These are phyloP conservation scores for Philantomba maxwellii DNA, from an alignment of 2,113 vertebrate genomes.

Conservation along the genomic window DNA sequence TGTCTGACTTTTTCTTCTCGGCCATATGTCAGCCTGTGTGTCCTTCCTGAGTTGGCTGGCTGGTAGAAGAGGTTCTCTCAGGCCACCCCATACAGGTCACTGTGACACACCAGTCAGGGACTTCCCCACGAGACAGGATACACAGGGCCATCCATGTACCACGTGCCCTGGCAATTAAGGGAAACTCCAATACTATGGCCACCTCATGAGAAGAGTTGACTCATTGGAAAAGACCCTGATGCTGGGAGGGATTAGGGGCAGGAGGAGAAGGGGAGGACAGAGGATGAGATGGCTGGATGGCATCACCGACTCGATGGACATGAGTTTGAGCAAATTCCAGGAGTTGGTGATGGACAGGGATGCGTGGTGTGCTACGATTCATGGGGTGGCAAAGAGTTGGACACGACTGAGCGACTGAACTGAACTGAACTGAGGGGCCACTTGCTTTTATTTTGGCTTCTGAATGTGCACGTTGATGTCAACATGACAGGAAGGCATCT, in stretches of 20 bases:
- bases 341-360: no score
- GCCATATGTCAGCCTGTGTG: constrained; percentile 36
- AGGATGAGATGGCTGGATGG: no score
- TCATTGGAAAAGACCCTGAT: no score
- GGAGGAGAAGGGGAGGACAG: no score
- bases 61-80: background rate
- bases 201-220: no score
- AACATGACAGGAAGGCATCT: background rate
- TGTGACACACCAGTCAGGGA: background rate
- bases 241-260: no score
- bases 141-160: background rate
- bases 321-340: rapidly evolving
- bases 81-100: background rate
- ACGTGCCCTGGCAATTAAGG: rapidly evolving
- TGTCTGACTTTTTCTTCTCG: constrained; percentile 41
- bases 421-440: background rate
- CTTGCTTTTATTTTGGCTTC: background rate
- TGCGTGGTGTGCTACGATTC: no score
- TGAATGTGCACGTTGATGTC: background rate
- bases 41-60: background rate
- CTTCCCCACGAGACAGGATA: background rate
- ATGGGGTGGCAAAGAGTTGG: no score
- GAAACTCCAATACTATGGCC: background rate
- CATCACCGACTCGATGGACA: rapidly evolving
- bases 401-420: no score